A percentile compares a stretch with the other conserved stretches of the same genome.
phyloP scores from a whole-genome alignment of 1,140 invertebrate species.

The Listronotus oregonensis region DNA sequence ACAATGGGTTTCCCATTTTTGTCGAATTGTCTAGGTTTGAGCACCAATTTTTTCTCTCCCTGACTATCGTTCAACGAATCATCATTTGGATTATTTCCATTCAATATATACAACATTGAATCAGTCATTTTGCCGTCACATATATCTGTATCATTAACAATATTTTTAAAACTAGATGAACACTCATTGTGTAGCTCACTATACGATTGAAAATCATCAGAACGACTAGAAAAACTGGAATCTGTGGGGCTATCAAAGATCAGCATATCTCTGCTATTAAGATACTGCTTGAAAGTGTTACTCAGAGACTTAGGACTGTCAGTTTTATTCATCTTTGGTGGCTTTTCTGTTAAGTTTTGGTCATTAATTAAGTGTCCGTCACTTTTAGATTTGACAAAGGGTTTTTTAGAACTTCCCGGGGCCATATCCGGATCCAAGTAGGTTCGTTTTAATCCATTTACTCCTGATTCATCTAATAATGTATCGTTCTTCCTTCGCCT shows the following conservation, averaged over 20 bases:
- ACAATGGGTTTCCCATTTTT: slow-evolving; percentile 51
- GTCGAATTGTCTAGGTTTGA: slow-evolving; percentile 54
- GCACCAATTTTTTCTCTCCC: slow-evolving; percentile 49
- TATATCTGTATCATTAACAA: not conserved
- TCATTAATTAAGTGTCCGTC: slow-evolving; percentile 17
- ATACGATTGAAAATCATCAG: slow-evolving; percentile 67
- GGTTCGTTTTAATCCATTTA: not conserved
- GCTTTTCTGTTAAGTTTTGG: not conserved
- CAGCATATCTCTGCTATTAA: slow-evolving; percentile 67
- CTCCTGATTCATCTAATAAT: not conserved
- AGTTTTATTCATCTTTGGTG: slow-evolving; percentile 29
- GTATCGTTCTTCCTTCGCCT: not conserved
- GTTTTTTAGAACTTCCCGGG: not conserved
- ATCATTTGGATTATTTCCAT: slow-evolving; percentile 67
- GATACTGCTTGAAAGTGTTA: slow-evolving; percentile 70
- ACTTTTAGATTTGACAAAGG: slow-evolving; percentile 27
- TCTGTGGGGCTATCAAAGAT: slow-evolving; percentile 68
- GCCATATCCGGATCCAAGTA: no score
- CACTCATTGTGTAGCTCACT: not conserved
- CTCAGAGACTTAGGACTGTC: slow-evolving; percentile 52
- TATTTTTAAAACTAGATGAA: not conserved
- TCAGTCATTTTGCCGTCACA: slow-evolving; percentile 65
- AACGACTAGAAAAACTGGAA: slow-evolving; percentile 76
- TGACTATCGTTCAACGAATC: slow-evolving; percentile 15
- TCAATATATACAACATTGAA: slow-evolving; percentile 70